Evolutionary conservation across 2,113 vertebrate species (phyloP), one percentile per base, ranked within the genome.

Genomic region (Gymnogyps californianus): DNA sequence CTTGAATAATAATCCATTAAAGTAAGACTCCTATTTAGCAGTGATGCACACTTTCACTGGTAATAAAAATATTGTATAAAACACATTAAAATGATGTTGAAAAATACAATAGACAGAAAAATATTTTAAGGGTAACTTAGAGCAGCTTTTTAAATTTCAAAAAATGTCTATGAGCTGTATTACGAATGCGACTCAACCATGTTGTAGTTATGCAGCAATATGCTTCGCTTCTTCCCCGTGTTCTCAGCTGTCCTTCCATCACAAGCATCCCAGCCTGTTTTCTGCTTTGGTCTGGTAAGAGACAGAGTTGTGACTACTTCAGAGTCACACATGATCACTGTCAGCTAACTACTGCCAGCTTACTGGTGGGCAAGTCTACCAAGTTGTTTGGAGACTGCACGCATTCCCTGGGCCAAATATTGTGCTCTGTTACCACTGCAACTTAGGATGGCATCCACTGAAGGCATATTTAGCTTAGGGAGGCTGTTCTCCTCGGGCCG

Each of bases 391-490:
- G 46, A 54, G 52, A 2, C 34, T 17, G 29, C 52, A 8, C 3
- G 17, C 28, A 12, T 20, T 28, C 59, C 4, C 58, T 3, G 42
- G 19, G 44, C 47, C 54, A 3, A 0, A 13, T 10, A 6, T 0
- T 10, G 24, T 3, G 71, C 55, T 31, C 12, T 0, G 38, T 31
- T 46, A 36, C 62, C 10, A 44, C 0, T 34, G 67, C 16, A 58
- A n/a, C 15, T 34, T 2, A 7, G 59, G 59, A 5, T 6, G 28
- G 16, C 47, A 36, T 6, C 52, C 17, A 8, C 46, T 6, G 28
- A 51, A 71, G 34, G 58, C 24, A 42, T 0, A 4, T 13, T 9
- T 2, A 29, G 65, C 31, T 24, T 29, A 20, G 21, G 47, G 54
- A 38, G 16, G 40, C 28, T 16, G 5, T 17, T 29, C 16, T 12